Conservation (phyloP, 2,797 vertebrate species). For the Perodicticus potto region DNA sequence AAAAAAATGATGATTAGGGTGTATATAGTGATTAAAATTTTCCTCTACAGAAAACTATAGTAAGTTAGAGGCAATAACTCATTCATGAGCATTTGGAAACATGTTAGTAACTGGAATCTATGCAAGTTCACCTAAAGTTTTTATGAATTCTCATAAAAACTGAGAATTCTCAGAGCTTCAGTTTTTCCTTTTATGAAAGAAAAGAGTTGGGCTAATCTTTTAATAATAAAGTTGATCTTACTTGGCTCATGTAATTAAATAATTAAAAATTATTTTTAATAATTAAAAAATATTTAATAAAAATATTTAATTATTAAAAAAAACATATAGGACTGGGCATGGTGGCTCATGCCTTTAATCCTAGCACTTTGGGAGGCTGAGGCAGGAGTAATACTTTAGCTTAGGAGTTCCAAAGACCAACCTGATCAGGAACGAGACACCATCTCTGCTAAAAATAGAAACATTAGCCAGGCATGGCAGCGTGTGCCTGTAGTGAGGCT, state of each 20-base stretch:
- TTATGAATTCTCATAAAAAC: neutral
- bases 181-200: conserved; percentile 9
- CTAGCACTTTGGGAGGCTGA: no score
- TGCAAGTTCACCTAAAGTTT: neutral
- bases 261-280: neutral
- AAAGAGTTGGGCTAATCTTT: neutral
- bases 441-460: no score
- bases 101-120: conserved; percentile 3
- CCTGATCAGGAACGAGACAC: no score
- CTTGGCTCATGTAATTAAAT: no score
- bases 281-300: conserved; percentile 33
- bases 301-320: neutral
- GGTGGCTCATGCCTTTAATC: no score
- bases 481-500: no score
- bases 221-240: no score
- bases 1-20: neutral
- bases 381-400: no score
- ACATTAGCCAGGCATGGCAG: no score
- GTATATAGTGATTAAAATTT: neutral
- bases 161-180: neutral
- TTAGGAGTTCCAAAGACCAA: no score
- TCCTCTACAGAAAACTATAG: conserved; percentile 28
- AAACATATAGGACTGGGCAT: neutral
- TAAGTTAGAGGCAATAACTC: neutral
- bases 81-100: neutral